A percentile compares a stretch with the other conserved stretches of the same genome.
Conservation (phyloP, 2,888 invertebrate species). For the Scaptomyza reducta region DNA sequence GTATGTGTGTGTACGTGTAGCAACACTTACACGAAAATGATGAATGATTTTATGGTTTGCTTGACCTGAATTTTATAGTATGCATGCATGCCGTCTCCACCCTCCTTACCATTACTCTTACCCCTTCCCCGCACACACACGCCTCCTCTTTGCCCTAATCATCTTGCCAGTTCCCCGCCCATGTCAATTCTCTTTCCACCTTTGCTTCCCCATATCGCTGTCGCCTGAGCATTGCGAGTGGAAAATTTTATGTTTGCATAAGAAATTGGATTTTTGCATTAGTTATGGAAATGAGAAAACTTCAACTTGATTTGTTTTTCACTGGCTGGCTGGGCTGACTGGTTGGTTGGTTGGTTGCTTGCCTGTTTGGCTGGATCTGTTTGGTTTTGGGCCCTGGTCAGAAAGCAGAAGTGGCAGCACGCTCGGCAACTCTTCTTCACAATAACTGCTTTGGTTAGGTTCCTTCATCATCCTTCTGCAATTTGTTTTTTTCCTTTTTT, state of each 20-base stretch:
- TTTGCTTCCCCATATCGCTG: slow-evolving; percentile 46
- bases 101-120: not conserved
- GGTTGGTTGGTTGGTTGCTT: slow-evolving; percentile 8
- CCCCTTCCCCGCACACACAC: not conserved
- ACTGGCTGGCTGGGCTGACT: slow-evolving; percentile 48
- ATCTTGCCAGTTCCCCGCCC: slow-evolving; percentile 3
- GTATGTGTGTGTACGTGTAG: slow-evolving; percentile 55
- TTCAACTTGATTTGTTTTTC: slow-evolving; percentile 80
- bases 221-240: slow-evolving; percentile 72
- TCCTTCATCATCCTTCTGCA: slow-evolving; percentile 6
- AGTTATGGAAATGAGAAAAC: slow-evolving; percentile 83
- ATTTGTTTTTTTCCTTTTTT: slow-evolving; percentile 18
- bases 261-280: slow-evolving; percentile 84
- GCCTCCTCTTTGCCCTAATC: slow-evolving; percentile 1
- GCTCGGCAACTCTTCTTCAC: slow-evolving; percentile 58
- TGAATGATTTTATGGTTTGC: slow-evolving; percentile 83
- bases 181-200: not conserved
- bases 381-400: slow-evolving; percentile 55
- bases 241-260: slow-evolving; percentile 82
- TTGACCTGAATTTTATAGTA: slow-evolving; percentile 82
- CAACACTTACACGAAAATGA: slow-evolving; percentile 82
- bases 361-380: slow-evolving; percentile 17
- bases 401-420: slow-evolving; percentile 57
- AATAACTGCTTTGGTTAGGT: slow-evolving; percentile 63
- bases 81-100: slow-evolving; percentile 62